Evolutionary conservation across 2,797 vertebrate genomes (phyloP), one percentile per base, ranked within the genome.

Genomic region (Sebastes cheni): DNA sequence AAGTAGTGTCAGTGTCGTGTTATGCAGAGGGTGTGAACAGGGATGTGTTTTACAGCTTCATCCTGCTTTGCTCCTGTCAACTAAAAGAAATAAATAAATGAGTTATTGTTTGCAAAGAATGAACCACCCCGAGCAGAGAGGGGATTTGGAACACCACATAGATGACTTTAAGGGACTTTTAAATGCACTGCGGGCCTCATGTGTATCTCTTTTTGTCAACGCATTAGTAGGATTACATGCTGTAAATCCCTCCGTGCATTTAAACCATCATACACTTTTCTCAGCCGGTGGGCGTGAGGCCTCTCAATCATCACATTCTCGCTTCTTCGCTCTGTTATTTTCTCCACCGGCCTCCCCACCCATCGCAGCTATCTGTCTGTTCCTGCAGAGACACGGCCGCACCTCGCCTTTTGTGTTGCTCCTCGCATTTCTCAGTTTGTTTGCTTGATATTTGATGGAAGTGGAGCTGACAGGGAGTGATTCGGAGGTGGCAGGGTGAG

Each of bases 351-450:
- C 39, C 60, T 82, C 83, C 83, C 16, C 90, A 75, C 91, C 91
- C 91, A 69, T 23, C 27, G 1, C 80, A 86, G 78, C 67, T 88
- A 86, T 89, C 84, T 85, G 86, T 80, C 83, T 84, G 67, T 23
- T 88, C 84, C 85, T 89, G 88, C 86, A 82, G 66, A 88, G 56
- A 79, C 61, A 7, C 2, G 4, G 79, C 84, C 90, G 79, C 91
- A 69, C 91, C 90, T 81, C 8, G 4, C 6, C 70, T 67, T 59
- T 54, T 71, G 58, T 52, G 1, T 80, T 75, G 55, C 22, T 62
- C 22, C n/a, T 27, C 55, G 2, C 25, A 32, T 67, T 64, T 79
- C 39, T 79, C 30, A 10, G 3, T 16, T 42, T 22, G 29, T 71
- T 67, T 46, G 29, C 4, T 76, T 32, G 5, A 55, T 64, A 25